Base-by-base conservation (phyloP, 2,888 invertebrate genomes). In the Pseudococcus jackbeardsleyi region DNA sequence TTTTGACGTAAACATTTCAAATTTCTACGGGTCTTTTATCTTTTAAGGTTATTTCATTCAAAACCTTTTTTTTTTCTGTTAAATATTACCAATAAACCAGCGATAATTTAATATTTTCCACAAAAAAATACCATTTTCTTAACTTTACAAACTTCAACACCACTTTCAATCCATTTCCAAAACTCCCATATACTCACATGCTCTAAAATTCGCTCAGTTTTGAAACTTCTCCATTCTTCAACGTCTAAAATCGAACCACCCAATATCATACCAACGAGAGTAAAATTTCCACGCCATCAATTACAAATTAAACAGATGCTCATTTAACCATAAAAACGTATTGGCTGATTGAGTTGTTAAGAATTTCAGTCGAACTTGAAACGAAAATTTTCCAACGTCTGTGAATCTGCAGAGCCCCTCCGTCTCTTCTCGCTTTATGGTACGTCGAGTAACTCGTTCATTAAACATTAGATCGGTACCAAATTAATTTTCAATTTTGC, bases 401-500 rank as follows among this genome's bases (percentile, higher is more conserved):
- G 33, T 26, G 7, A 72, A 72, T 33, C 33, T 33, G 15, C 15
- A 50, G 6, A 19, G 9, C 3, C 26, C 33, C 15, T 33, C 33
- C 33, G 7, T 72, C 33, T 72, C 19, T 68, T 22, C 11, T 22
- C 64, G 72, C 8, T 42, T 42, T 42, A 42, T 42, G 22, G 26
- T 33, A 33, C 72, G 17, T 33, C 26, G 8, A 17, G 5, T 68
- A 33, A 15, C 72, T 72, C 26, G 72, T 17, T 39, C 72, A 68
- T 68, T 68, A 26, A 11, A 11, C 72, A 68, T 68, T 68, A 26
- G 22, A 11, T 68, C 22, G 68, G 68, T 68, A 68, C 26, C 68
- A 68, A 68, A 68, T 68, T 68, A 68, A 68, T 68, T 72, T 72
- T 72, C 72, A 72, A 72, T 72, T 72, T 72, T 15, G 26, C 26